These are phyloP conservation scores for Pagetopsis macropterus DNA, from an alignment of 2,797 vertebrate species.

Conservation along the genomic window DNA sequence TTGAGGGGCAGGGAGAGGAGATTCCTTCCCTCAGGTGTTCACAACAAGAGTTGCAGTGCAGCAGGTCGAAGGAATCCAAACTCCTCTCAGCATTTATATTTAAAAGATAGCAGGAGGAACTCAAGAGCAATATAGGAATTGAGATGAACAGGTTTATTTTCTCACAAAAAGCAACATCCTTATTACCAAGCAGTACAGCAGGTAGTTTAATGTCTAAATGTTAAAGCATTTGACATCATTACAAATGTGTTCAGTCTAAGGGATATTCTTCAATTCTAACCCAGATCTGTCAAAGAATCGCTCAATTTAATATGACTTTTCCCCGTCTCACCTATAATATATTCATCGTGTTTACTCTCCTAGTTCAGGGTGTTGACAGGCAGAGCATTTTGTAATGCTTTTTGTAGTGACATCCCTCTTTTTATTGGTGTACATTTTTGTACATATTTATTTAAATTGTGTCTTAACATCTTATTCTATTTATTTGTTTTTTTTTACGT, in stretches of 20 bases:
- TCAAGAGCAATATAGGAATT: background rate
- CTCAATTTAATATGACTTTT: background rate
- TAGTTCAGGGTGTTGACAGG: too few relatives aligned
- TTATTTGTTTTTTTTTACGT: too few relatives aligned
- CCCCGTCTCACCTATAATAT: background rate
- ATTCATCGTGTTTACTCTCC: too few relatives aligned
- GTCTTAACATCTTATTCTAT: too few relatives aligned
- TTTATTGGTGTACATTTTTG: too few relatives aligned
- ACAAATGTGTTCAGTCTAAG: slow-evolving; percentile 3
- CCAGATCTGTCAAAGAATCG: background rate
- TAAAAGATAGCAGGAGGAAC: slow-evolving; percentile 12
- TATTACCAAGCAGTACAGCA: background rate
- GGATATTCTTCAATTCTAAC: background rate
- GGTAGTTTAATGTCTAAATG: background rate
- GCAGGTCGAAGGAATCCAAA: slow-evolving; percentile 22
- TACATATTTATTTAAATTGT: too few relatives aligned
- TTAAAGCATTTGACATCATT: background rate
- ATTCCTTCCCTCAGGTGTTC: background rate
- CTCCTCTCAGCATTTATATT: slow-evolving; percentile 18
- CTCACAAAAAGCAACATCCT: background rate
- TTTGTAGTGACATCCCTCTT: too few relatives aligned
- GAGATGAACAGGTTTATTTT: background rate
- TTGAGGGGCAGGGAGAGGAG: slow-evolving; percentile 1
- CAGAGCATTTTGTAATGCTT: too few relatives aligned
- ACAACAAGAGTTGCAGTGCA: slow-evolving; percentile 10